Evolutionary conservation across 1,140 invertebrate species (phyloP).

Genomic region (Drosophila auraria): DNA sequence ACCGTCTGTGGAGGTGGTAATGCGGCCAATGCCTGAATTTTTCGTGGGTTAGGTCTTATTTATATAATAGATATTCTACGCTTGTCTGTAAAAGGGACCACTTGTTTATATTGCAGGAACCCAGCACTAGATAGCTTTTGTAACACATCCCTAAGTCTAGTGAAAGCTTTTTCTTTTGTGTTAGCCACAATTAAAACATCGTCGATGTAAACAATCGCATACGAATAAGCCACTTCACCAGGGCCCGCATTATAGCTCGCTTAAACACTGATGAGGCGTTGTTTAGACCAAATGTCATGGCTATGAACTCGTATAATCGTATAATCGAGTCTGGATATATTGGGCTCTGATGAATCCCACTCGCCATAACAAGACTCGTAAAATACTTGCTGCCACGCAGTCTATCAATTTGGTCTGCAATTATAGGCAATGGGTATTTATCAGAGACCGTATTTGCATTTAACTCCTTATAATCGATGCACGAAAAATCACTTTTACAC

Average conservation of each 20-base stretch:
- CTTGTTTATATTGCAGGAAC: constrained; percentile 14
- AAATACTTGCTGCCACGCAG: constrained; percentile 9
- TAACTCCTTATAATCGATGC: constrained; percentile 9
- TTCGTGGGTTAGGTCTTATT: constrained; percentile 1
- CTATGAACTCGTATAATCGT: not conserved
- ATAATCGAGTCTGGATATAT: not conserved
- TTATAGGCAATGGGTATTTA: constrained; percentile 15
- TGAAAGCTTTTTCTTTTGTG: constrained; percentile 10
- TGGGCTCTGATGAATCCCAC: constrained; percentile 1
- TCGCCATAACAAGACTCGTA: not conserved
- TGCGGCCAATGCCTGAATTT: not conserved
- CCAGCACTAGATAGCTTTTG: constrained; percentile 1
- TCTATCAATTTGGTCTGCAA: not conserved
- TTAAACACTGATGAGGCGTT: constrained; percentile 6
- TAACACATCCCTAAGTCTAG: constrained; percentile 4
- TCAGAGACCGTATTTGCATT: constrained; percentile 7
- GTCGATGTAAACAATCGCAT: constrained; percentile 18
- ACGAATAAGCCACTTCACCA: not conserved
- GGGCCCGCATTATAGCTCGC: not conserved
- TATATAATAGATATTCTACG: constrained; percentile 45
- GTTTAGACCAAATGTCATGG: not conserved
- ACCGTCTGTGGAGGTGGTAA: not conserved
- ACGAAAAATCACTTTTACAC: constrained; percentile 7
- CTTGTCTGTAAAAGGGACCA: constrained; percentile 16
- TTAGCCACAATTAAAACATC: constrained; percentile 15